Evolutionary conservation across 2,888 invertebrate genomes (phyloP), one percentile per base, ranked within the genome.

Genomic region (Folsomia manolachei): DNA sequence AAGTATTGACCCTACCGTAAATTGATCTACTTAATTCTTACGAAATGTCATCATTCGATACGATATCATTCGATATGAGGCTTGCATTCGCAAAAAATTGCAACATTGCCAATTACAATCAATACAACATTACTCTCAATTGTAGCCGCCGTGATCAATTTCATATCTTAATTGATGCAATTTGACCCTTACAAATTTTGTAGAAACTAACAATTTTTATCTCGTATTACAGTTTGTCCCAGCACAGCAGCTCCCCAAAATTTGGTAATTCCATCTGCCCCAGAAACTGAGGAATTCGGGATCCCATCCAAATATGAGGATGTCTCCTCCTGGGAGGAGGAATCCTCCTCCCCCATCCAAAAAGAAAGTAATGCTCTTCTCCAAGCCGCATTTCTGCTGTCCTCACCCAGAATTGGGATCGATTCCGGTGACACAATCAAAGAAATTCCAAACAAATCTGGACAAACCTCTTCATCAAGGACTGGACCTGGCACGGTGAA

Each of bases 191-290:
- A 25, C 18, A 7, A 62, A 19, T 62, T 62, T 62, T 24, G 14
- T n/a, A n/a, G n/a, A n/a, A n/a, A 2, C 23, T 18, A 2, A 51
- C 14, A 11, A 51, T n/a, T 60, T 21, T 21, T 60, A n/a, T 60
- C 60, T 19, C n/a, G n/a, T 24, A 4, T 62, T 21, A 24, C 26
- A 64, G 64, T 64, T 2, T 27, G 26, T n/a, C 64, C 64, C 9
- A 64, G 26, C 19, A 27, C 64, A 27, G 64, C 64, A 64, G 64
- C 64, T 19, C 64, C 27, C n/a, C 64, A 64, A n/a, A 64, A 26
- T 27, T 27, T 64, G n/a, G 19, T 64, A 9, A 25, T 64, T 11
- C 64, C 64, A 1, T 2, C 14, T 24, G 23, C 21, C 14, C 26
- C 62, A 21, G 62, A 62, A 4, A 62, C 26, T 7, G 26, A 18